A percentile compares a stretch with the other conserved stretches of the same genome.
Conservation (phyloP, 2,113 vertebrate species). For the Hipposideros armiger region DNA sequence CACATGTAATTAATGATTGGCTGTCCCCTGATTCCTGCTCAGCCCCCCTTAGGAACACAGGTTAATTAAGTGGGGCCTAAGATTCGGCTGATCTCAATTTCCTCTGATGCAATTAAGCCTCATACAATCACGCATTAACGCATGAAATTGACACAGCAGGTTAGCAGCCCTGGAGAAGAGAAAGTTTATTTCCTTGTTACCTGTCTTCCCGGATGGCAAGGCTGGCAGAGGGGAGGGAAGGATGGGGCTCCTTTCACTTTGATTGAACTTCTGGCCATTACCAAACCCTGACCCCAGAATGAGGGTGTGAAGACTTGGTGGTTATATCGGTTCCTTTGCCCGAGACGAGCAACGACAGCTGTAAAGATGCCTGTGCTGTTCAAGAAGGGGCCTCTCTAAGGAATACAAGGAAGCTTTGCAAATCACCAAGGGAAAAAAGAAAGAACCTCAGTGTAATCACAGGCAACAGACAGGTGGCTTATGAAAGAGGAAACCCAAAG, state of each 20-base stretch:
- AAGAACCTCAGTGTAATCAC: neutral
- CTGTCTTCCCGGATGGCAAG: neutral
- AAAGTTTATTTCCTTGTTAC: neutral
- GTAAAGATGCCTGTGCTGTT: neutral
- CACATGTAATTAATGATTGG: slow-evolving; percentile 66
- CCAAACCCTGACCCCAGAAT: neutral
- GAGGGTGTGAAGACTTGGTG: neutral
- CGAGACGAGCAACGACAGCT: neutral
- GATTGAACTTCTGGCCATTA: neutral
- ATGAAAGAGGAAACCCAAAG: neutral
- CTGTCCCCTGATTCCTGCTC: neutral
- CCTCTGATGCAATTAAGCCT: slow-evolving; percentile 72
- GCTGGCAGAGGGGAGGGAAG: neutral
- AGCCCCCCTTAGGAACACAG: slow-evolving; percentile 48
- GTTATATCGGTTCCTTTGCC: neutral
- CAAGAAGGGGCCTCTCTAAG: neutral
- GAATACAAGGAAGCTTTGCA: neutral
- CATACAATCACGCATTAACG: slow-evolving; percentile 67
- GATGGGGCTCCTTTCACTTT: neutral
- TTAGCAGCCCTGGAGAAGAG: slow-evolving; percentile 48
- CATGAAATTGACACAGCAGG: slow-evolving; percentile 65
- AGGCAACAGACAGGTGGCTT: neutral
- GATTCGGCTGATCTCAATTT: slow-evolving; percentile 72
- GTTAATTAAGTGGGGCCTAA: slow-evolving; percentile 83
- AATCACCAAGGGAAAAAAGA: neutral